Evolutionary conservation across 23 tunicate genomes (phyloP).

Genomic region (Botrylloides violaceus): DNA sequence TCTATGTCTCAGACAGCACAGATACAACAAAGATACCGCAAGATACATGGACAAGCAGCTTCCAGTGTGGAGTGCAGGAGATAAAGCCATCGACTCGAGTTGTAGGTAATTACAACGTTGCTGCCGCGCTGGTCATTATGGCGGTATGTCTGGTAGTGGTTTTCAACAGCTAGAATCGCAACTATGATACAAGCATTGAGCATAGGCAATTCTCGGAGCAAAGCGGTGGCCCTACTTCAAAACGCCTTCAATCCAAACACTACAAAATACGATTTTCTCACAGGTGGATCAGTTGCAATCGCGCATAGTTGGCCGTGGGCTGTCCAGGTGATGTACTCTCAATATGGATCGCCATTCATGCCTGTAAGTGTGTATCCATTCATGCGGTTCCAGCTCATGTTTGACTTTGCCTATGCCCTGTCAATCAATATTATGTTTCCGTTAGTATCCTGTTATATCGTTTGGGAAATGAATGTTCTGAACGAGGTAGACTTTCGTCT

Average conservation of each 20-base stretch:
- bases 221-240: not conserved
- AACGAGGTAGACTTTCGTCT: no score
- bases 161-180: not conserved
- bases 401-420: not conserved
- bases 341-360: no score
- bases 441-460: no score
- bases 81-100: not conserved
- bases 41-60: not conserved
- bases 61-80: not conserved
- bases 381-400: not conserved
- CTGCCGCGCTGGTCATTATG: no score
- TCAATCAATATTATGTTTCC: no score
- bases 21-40: not conserved
- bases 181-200: not conserved
- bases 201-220: no score
- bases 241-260: no score
- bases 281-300: conserved; percentile 9
- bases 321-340: not conserved
- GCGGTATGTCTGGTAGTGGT: no score
- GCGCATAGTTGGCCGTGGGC: conserved; percentile 16
- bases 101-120: no score
- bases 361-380: not conserved
- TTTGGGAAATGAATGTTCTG: no score
- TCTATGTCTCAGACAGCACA: not conserved
- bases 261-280: no score